phyloP scores from a whole-genome alignment of 2,888 invertebrate genomes.

The Anodontia alba region DNA sequence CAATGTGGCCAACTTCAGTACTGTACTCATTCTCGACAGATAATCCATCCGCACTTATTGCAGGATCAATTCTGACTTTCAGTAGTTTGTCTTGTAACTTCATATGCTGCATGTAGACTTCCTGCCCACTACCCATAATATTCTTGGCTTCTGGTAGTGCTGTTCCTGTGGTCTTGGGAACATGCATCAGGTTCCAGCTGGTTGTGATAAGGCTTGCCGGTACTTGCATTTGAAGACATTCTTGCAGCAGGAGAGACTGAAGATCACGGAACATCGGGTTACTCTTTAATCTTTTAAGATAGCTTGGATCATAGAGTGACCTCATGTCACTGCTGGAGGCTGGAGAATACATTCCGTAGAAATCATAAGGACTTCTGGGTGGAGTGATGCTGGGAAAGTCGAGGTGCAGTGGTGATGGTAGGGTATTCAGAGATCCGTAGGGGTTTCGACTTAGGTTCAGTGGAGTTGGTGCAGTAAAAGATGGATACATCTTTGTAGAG shows the following conservation, averaged over 20 bases:
- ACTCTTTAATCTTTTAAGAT: slow-evolving; percentile 65
- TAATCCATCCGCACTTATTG: slow-evolving; percentile 58
- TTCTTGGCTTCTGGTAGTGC: neutral
- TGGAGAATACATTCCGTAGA: slow-evolving; percentile 50
- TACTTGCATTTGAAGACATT: slow-evolving; percentile 71
- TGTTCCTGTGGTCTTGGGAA: slow-evolving; percentile 41
- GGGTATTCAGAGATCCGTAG: neutral
- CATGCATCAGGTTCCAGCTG: slow-evolving; percentile 62
- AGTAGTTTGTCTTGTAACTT: slow-evolving; percentile 66
- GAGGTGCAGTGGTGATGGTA: slow-evolving; percentile 23
- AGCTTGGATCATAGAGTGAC: slow-evolving; percentile 51
- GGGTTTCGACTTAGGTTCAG: slow-evolving; percentile 38
- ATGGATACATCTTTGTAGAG: slow-evolving; percentile 27
- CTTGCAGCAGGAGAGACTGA: slow-evolving; percentile 67
- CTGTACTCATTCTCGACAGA: slow-evolving; percentile 67
- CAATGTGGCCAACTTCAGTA: slow-evolving; percentile 65
- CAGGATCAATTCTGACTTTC: slow-evolving; percentile 54
- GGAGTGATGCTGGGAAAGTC: slow-evolving; percentile 58
- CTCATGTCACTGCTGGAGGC: slow-evolving; percentile 28
- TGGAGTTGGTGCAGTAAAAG: slow-evolving; percentile 54
- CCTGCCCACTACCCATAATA: slow-evolving; percentile 30
- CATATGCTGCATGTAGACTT: slow-evolving; percentile 58
- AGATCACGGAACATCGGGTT: slow-evolving; percentile 76
- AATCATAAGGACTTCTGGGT: slow-evolving; percentile 47
- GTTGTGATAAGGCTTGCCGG: slow-evolving; percentile 73